Base-by-base conservation (phyloP, 1,140 invertebrate species). In the Drosophila busckii region DNA sequence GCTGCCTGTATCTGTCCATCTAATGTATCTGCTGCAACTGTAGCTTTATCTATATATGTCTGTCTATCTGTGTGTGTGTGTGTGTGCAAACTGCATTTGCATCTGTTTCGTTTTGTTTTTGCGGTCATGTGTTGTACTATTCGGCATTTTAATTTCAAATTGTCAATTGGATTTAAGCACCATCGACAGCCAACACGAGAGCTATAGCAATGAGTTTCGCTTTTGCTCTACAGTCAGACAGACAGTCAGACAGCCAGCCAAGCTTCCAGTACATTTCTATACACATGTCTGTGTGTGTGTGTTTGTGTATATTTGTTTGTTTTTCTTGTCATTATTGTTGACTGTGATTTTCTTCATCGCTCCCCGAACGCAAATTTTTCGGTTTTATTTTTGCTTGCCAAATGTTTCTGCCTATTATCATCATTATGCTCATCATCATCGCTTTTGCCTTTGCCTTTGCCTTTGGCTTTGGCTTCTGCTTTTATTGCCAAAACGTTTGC, bases 121-220 rank as follows among this genome's bases (percentile, higher is more conserved):
- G 68, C 52, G 61, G 61, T 63, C 62, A 48, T 50, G 35, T 58
- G 53, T 54, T 70, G 67, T 71, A 71, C 78, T 83, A 75, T 83
- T 83, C 60, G 70, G 70, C 76, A 83, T 83, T 83, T 83, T 83
- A 83, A 83, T 83, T 83, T 83, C 55, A 83, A 83, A 83, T 83
- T 83, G 78, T 83, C 78, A 83, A 83, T 83, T 83, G 76, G 70
- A 71, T 76, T 83, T 83, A 83, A 71, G 78, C 58, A 82, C 69
- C 44, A 52, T 82, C 45, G 70, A 75, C 55, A 66, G 55, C 59
- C n/a, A 64, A 60, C 64, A 67, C 63, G 42, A 40, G 75, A 67
- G 15, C 26, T n/a, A n/a, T n/a, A n/a, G n/a, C n/a, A n/a, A n/a
- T n/a, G n/a, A n/a, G n/a, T n/a, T n/a, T n/a, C n/a, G n/a, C n/a